Conservation (phyloP, 1,140 invertebrate genomes). For the Penaeus indicus region DNA sequence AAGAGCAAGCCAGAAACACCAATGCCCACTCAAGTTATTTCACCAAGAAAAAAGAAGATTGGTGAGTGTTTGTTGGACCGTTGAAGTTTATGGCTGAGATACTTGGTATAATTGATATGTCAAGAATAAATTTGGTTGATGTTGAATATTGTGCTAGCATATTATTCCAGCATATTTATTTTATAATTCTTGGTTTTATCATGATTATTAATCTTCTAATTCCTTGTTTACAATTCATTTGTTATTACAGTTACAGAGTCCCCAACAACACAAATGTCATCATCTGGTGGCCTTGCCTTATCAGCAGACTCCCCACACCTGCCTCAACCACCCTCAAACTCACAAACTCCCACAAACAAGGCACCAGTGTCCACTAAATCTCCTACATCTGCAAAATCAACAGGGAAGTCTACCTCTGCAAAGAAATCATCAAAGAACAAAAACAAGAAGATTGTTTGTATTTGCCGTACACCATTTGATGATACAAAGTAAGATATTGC, state of each 20-base stretch:
- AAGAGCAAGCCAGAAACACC: conserved; percentile 76
- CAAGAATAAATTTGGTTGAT: too few relatives aligned
- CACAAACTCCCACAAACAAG: conserved; percentile 4
- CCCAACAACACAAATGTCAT: conserved; percentile 35
- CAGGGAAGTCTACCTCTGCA: conserved; percentile 60
- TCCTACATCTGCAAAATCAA: conserved; percentile 58
- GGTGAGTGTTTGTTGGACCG: background rate
- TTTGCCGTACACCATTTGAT: conserved; percentile 95
- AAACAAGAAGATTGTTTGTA: conserved; percentile 90
- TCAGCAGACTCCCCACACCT: conserved; percentile 30
- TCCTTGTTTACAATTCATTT: background rate
- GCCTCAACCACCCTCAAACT: conserved; percentile 9
- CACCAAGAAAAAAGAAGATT: conserved; percentile 49
- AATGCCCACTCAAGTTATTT: conserved; percentile 8
- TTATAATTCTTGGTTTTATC: background rate
- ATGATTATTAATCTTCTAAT: background rate
- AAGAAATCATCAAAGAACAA: conserved; percentile 70
- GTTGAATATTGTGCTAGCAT: background rate
- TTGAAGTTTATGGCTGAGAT: background rate
- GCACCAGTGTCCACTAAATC: conserved; percentile 69
- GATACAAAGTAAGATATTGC: conserved; percentile 81
- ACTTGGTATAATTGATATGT: too few relatives aligned
- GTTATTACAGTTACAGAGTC: conserved; percentile 38
- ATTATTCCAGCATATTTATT: background rate
- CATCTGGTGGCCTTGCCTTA: background rate